Conservation (phyloP, 2,888 invertebrate species). For the Notocelia uddmanniana region DNA sequence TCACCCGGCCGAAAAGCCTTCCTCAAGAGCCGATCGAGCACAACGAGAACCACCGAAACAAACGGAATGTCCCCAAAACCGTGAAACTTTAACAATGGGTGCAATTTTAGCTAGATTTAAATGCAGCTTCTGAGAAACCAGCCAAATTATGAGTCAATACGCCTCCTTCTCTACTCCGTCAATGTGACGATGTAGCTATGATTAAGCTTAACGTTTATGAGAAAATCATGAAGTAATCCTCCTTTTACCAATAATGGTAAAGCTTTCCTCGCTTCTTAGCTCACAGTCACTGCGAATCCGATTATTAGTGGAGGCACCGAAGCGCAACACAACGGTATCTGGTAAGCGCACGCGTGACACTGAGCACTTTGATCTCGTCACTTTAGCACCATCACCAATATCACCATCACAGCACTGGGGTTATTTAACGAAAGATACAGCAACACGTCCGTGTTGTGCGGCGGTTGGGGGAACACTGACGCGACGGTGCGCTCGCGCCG, state of each 20-base stretch:
- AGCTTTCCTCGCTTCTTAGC: slow-evolving; percentile 79
- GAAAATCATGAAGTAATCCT: slow-evolving; percentile 47
- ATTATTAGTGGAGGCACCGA: slow-evolving; percentile 79
- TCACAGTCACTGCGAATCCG: slow-evolving; percentile 77
- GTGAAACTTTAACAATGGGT: slow-evolving; percentile 32
- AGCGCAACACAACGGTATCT: slow-evolving; percentile 81
- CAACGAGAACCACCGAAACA: slow-evolving; percentile 49
- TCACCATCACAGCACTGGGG: slow-evolving; percentile 64
- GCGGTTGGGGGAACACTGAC: slow-evolving; percentile 72
- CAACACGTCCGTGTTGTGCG: slow-evolving; percentile 64
- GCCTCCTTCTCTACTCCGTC: slow-evolving; percentile 23
- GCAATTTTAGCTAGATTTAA: slow-evolving; percentile 24
- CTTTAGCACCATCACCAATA: slow-evolving; percentile 55
- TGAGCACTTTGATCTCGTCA: slow-evolving; percentile 50
- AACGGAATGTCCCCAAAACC: slow-evolving; percentile 35
- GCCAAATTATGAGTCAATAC: slow-evolving; percentile 53
- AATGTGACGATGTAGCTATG: not conserved
- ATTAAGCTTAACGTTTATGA: not conserved
- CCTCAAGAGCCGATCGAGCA: slow-evolving; percentile 55
- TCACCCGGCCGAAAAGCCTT: slow-evolving; percentile 78
- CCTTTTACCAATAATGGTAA: slow-evolving; percentile 74
- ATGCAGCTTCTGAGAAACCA: slow-evolving; percentile 5
- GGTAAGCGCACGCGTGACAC: slow-evolving; percentile 49
- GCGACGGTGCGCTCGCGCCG: slow-evolving; percentile 76
- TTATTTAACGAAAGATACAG: slow-evolving; percentile 49